phyloP scores from a whole-genome alignment of 2,888 invertebrate genomes.

The Fissipunctia ypsillon region DNA sequence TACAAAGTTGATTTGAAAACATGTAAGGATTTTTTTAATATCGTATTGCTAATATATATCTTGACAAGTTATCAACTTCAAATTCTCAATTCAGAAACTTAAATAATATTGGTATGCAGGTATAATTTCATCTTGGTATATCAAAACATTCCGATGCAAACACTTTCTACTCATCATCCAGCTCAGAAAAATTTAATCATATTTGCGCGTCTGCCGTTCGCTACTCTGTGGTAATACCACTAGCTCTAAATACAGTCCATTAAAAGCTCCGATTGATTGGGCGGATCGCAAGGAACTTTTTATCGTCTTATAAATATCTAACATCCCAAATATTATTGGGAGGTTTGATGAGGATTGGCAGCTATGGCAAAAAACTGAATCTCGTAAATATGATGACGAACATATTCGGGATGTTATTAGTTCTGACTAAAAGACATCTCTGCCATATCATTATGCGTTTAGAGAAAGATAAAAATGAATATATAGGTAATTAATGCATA shows the following conservation, averaged over 20 bases:
- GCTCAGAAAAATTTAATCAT: background rate
- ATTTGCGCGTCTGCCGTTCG: constrained; percentile 50
- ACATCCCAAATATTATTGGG: constrained; percentile 78
- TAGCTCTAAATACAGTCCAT: constrained; percentile 83
- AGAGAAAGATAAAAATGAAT: constrained; percentile 3
- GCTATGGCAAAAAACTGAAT: constrained; percentile 67
- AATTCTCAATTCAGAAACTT: too few relatives aligned
- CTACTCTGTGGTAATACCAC: constrained; percentile 78
- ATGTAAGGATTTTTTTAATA: too few relatives aligned
- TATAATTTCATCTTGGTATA: too few relatives aligned
- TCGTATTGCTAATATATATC: too few relatives aligned
- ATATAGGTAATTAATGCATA: background rate
- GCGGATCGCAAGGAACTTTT: constrained; percentile 76
- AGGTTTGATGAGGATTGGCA: constrained; percentile 80
- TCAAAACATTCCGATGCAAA: background rate
- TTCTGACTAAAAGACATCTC: constrained; percentile 29
- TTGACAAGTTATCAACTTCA: too few relatives aligned
- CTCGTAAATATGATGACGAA: constrained; percentile 55
- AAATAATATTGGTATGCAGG: too few relatives aligned
- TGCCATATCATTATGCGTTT: constrained; percentile 32
- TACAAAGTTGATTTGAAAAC: too few relatives aligned
- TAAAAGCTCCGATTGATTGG: constrained; percentile 83
- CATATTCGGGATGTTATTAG: constrained; percentile 35
- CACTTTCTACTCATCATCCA: background rate
- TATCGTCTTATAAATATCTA: constrained; percentile 79